Base-by-base conservation (phyloP, 2,797 vertebrate species). In the Pterois miles region DNA sequence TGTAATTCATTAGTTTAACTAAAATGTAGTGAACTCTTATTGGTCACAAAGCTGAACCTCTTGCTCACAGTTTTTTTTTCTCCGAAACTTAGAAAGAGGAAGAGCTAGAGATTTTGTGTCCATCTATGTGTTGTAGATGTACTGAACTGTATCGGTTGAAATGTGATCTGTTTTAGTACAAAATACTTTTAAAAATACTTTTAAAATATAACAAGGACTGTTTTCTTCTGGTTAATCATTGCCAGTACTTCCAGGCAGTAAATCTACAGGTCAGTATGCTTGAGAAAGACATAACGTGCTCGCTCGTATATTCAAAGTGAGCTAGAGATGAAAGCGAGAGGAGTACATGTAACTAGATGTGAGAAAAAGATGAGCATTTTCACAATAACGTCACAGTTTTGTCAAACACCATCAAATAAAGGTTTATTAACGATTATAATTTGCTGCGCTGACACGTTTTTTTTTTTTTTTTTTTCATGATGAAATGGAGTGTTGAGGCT, bases 381-480 rank as follows among this genome's bases (percentile, higher is more conserved):
- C 84, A 86, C 82, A 87, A 80, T 29, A 81, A 76, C 16, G 63
- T 81, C 66, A 76, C 77, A 80, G 80, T 91, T 92, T 88, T 90
- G 74, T 87, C 83, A 85, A 87, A 82, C 76, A 67, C 76, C 46
- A 72, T 86, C 70, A 78, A 87, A 88, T 84, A 83, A 90, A 90
- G 89, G 86, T 93, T 89, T 91, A 90, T 92, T 88, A 90, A 90
- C 34, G 78, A 84, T 91, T 85, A 64, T 82, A 92, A 89, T 93
- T 90, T 93, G 85, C 87, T 82, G 83, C 78, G 79, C 88, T 72
- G 80, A 93, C 90, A 90, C 84, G 63, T 90, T 93, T 87, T 53
- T 87, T 87, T 87, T 53, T 87, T 87, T 31, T 43, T 43, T 5
- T 29, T 29, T 5, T 43, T 77, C 59, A 29, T 84, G 78, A 91